These are phyloP conservation scores for Lutraria lutraria DNA, from an alignment of 2,888 invertebrate genomes.

Conservation along the genomic window DNA sequence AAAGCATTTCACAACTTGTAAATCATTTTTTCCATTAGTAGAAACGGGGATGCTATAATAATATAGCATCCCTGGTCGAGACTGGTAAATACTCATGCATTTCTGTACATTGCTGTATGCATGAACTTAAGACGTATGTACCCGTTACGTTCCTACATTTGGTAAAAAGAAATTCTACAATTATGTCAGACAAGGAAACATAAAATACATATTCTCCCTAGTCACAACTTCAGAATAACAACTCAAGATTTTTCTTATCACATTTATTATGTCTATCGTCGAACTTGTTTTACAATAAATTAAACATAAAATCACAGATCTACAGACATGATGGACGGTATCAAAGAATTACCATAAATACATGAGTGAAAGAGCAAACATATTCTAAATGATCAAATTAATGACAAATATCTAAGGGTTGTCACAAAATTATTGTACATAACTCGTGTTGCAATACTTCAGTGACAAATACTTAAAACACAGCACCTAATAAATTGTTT, in stretches of 20 bases:
- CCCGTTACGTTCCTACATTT: too few relatives aligned
- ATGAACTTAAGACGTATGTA: too few relatives aligned
- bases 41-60: too few relatives aligned
- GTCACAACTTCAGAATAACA: too few relatives aligned
- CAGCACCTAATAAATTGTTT: not conserved
- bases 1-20: too few relatives aligned
- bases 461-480: not conserved
- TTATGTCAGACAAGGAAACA: too few relatives aligned
- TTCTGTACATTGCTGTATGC: too few relatives aligned
- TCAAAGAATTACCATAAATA: not conserved
- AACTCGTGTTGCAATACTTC: not conserved
- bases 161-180: too few relatives aligned
- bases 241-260: not conserved
- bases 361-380: not conserved
- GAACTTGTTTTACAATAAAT: not conserved
- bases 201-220: too few relatives aligned
- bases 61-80: too few relatives aligned
- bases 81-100: too few relatives aligned
- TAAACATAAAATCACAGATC: constrained; percentile 27
- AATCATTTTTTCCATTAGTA: too few relatives aligned
- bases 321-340: constrained; percentile 14
- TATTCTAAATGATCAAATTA: not conserved
- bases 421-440: not conserved
- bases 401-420: not conserved
- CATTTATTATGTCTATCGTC: not conserved